phyloP scores from a whole-genome alignment of 2,888 invertebrate species.

The Bembecia ichneumoniformis region DNA sequence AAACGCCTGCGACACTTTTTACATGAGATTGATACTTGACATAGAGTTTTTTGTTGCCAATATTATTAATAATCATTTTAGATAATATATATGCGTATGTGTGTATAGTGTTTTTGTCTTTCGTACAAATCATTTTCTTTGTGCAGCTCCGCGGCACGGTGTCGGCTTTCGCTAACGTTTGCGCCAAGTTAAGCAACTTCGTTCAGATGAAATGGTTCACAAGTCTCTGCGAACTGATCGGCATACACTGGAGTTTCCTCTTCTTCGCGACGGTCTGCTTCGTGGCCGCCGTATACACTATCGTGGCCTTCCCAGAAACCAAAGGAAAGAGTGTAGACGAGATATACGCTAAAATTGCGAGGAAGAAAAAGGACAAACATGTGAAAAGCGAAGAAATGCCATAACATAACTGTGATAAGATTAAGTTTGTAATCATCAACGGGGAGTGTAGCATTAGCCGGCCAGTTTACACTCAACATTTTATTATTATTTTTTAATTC shows the following conservation, averaged over 20 bases:
- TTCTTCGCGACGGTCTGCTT: slow-evolving; percentile 53
- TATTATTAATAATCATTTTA: too few relatives aligned
- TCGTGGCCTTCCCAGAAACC: slow-evolving; percentile 53
- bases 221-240: slow-evolving; percentile 40
- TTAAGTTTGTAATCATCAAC: too few relatives aligned
- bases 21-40: too few relatives aligned
- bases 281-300: slow-evolving; percentile 42
- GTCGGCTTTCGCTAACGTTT: slow-evolving; percentile 55
- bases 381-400: slow-evolving; percentile 17
- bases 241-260: slow-evolving; percentile 58
- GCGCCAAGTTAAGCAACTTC: slow-evolving; percentile 60
- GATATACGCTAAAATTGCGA: slow-evolving; percentile 47
- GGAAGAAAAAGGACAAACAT: slow-evolving; percentile 24
- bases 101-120: background rate
- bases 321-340: slow-evolving; percentile 50
- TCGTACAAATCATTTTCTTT: background rate
- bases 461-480: too few relatives aligned
- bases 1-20: too few relatives aligned
- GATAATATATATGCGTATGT: too few relatives aligned
- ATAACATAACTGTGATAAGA: background rate
- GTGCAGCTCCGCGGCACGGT: slow-evolving; percentile 60
- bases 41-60: too few relatives aligned
- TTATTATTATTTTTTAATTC: too few relatives aligned
- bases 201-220: slow-evolving; percentile 63
- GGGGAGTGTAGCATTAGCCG: too few relatives aligned